Evolutionary conservation across 2,888 invertebrate species (phyloP), one percentile per base, ranked within the genome.

Genomic region (Xestia rhomboidea): DNA sequence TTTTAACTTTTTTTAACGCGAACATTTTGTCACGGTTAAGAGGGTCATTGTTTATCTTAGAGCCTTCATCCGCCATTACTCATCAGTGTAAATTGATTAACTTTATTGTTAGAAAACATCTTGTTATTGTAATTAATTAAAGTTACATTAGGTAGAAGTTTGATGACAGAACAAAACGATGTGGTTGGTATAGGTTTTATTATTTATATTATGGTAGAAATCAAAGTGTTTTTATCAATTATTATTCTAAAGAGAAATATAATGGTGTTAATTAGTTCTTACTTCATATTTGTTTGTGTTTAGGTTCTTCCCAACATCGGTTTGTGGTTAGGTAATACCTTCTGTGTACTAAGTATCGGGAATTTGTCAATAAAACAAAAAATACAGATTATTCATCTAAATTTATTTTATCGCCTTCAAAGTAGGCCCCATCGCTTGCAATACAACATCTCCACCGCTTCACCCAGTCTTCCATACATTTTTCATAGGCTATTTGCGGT

Each of bases 31-130:
- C 71, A 54, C 75, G 70, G 79, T 8, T 54, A 80, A 76, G 57
- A 68, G 64, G 84, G 84, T 82, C 84, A 86, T 84, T 86, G 86
- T 75, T 78, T 64, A 66, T 77, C 27, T 15, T 18, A 69, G 13
- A 74, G 38, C 80, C 86, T 84, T 86, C 84, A 72, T 66, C 66
- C 73, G 34, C 44, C 79, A 80, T 81, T 83, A 83, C 76, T 83
- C 81, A 79, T 76, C 49, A 68, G n/a, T 66, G 34, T 30, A 67
- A 77, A 81, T 66, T 73, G 49, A 71, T 69, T 68, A 64, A 46
- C 2, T 46, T 72, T 57, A 57, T 46, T 71, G 10, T 38, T 44
- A 49, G 21, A 68, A 82, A 68, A 67, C 13, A 46, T 34, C 4
- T 76, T 71, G 57, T 73, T 75, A 57, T 68, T 73, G 24, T 49